phyloP scores from a whole-genome alignment of 2,888 invertebrate species.

The Drosophila hamatofila region DNA sequence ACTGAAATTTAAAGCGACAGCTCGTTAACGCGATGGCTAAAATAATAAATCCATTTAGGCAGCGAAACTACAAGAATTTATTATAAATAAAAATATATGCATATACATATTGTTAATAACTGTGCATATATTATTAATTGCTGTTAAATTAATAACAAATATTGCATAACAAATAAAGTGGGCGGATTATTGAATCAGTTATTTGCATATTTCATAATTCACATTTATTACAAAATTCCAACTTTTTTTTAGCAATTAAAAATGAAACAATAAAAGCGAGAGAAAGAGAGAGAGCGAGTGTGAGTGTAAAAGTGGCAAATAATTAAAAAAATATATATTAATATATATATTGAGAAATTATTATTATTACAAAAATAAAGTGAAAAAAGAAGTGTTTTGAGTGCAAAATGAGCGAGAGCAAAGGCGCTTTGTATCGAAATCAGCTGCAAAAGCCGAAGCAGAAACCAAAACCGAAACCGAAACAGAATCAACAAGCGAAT shows the following conservation, averaged over 20 bases:
- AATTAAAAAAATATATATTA: constrained; percentile 13
- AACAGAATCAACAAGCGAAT: constrained; percentile 38
- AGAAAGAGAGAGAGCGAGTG: neutral
- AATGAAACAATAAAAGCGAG: constrained; percentile 31
- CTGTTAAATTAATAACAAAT: constrained; percentile 31
- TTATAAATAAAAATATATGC: neutral
- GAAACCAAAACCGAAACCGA: neutral
- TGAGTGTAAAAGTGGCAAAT: neutral
- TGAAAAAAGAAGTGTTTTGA: constrained; percentile 29
- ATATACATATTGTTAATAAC: neutral
- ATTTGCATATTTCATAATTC: constrained; percentile 26
- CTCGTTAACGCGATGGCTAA: neutral
- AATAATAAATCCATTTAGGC: neutral
- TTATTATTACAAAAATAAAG: constrained; percentile 6
- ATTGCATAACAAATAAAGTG: constrained; percentile 19
- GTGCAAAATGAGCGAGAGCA: constrained; percentile 36
- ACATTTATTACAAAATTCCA: constrained; percentile 19
- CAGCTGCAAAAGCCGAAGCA: constrained; percentile 1
- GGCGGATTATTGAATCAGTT: constrained; percentile 17
- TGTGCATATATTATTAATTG: constrained; percentile 18
- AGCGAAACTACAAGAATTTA: neutral
- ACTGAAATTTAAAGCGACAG: neutral
- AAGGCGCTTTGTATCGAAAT: constrained; percentile 23
- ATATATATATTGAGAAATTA: constrained; percentile 10
- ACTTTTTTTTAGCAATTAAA: constrained; percentile 12